These are phyloP conservation scores for Stratiomys singularior DNA, from an alignment of 2,888 invertebrate species.

Conservation along the genomic window DNA sequence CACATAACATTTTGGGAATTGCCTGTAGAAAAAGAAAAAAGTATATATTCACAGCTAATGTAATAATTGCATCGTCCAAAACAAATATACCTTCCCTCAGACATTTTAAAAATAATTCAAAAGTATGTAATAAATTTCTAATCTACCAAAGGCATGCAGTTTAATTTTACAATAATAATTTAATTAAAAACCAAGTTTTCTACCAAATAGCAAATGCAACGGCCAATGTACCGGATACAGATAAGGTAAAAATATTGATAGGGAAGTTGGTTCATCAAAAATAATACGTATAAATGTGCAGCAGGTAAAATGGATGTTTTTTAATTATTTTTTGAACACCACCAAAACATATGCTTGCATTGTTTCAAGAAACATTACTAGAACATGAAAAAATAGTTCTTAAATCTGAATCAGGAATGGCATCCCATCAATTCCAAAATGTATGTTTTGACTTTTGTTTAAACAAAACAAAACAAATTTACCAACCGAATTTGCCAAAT, in stretches of 20 bases:
- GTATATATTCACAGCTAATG: no score
- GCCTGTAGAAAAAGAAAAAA: no score
- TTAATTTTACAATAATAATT: no score
- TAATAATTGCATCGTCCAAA: no score
- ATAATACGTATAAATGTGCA: slow-evolving; percentile 15
- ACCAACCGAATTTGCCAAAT: slow-evolving; percentile 7
- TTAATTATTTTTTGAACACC: slow-evolving; percentile 40
- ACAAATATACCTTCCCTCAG: no score
- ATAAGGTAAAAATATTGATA: background rate
- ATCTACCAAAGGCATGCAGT: background rate
- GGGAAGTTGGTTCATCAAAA: background rate
- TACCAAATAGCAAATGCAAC: background rate
- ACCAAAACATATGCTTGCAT: background rate
- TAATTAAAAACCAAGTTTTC: no score
- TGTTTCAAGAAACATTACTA: background rate
- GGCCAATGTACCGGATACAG: background rate
- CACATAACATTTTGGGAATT: no score
- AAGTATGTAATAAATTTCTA: no score
- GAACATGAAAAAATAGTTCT: no score
- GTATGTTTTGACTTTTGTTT: background rate
- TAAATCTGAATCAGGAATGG: no score
- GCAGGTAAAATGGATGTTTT: background rate
- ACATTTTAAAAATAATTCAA: no score
- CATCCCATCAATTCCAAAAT: no score
- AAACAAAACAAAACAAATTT: slow-evolving; percentile 7